Evolutionary conservation across 2,113 vertebrate genomes (phyloP).

Genomic region (Rhinolophus sinicus): DNA sequence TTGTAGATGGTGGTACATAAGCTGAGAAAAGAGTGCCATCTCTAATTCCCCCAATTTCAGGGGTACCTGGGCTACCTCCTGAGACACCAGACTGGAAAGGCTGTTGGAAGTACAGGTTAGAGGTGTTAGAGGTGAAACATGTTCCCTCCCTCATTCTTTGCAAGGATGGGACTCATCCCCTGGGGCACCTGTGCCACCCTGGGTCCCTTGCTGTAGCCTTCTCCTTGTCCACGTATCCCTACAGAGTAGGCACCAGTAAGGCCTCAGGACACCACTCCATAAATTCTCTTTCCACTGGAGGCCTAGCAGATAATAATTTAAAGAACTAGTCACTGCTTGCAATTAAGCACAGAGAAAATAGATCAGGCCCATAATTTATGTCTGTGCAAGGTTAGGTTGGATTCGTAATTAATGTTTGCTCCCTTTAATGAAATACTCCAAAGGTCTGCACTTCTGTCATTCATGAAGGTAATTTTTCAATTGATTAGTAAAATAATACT

Average conservation of each 20-base stretch:
- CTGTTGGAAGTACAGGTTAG: neutral
- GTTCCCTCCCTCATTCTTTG: neutral
- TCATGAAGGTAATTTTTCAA: slow-evolving; percentile 96
- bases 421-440: slow-evolving; percentile 91
- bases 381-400: slow-evolving; percentile 88
- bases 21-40: neutral
- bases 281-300: slow-evolving; percentile 96
- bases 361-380: slow-evolving; percentile 94
- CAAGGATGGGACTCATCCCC: neutral
- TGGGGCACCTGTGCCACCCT: neutral
- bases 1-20: neutral
- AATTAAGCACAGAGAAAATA: slow-evolving; percentile 95
- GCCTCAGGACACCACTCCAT: slow-evolving; percentile 80
- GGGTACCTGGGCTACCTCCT: neutral
- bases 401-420: slow-evolving; percentile 92
- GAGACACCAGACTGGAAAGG: neutral
- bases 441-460: slow-evolving; percentile 93
- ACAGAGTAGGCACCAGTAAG: slow-evolving; percentile 64
- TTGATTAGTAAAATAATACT: slow-evolving; percentile 96
- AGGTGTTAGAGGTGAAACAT: neutral
- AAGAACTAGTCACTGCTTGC: slow-evolving; percentile 91
- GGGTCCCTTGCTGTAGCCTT: slow-evolving; percentile 13
- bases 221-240: neutral
- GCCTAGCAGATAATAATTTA: slow-evolving; percentile 93
- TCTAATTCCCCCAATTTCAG: neutral